These are phyloP conservation scores for Saguinus imperator DNA, from an alignment of 2,113 vertebrate genomes.

Conservation along the genomic window DNA sequence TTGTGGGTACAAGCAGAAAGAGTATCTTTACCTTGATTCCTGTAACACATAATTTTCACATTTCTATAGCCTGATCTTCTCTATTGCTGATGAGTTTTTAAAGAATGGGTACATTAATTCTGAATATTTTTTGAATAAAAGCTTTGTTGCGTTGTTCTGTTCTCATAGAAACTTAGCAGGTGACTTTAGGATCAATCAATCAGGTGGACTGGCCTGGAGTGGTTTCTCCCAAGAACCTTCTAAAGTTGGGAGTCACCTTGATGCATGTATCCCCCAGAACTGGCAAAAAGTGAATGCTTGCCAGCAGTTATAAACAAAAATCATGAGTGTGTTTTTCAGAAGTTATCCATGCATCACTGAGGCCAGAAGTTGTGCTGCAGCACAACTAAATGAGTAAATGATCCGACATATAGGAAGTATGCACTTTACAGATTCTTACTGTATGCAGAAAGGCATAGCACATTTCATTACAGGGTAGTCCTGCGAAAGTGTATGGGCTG, in stretches of 20 bases:
- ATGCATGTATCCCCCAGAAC: not conserved
- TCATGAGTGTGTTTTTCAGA: not conserved
- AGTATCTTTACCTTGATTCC: not conserved
- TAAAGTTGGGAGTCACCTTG: not conserved
- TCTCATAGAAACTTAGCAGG: not conserved
- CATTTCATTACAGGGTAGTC: not conserved
- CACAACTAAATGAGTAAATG: not conserved
- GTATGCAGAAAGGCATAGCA: not conserved
- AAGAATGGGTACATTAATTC: not conserved
- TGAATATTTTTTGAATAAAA: not conserved
- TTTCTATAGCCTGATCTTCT: not conserved
- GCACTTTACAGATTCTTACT: not conserved
- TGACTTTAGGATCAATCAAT: not conserved
- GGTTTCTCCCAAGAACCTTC: not conserved
- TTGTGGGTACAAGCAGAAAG: not conserved
- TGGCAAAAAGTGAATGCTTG: not conserved
- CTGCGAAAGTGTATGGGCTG: not conserved
- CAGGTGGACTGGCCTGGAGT: not conserved
- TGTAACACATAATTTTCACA: not conserved
- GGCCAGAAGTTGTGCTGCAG: not conserved
- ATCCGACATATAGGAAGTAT: not conserved
- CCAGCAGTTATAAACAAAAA: not conserved
- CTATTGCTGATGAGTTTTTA: not conserved
- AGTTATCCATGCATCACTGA: not conserved
- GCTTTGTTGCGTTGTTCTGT: not conserved